Conservation (phyloP, 2,113 vertebrate genomes). For the Nematolebias whitei region DNA sequence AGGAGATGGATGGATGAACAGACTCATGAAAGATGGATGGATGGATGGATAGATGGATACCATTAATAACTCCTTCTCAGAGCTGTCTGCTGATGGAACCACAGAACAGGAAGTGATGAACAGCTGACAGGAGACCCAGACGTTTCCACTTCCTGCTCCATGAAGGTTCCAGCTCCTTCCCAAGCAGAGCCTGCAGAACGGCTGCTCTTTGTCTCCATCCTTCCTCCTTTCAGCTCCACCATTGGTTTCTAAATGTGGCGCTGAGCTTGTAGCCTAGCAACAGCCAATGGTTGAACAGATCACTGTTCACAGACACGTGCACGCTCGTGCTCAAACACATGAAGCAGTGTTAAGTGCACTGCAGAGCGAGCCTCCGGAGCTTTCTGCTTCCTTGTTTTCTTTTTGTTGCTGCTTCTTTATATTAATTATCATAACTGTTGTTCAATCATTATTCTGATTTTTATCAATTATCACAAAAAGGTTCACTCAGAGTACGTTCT, state of each 20-base stretch:
- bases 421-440: too few species aligned
- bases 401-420: not conserved
- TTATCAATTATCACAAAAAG: too few species aligned
- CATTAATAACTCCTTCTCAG: too few species aligned
- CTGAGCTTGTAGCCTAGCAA: slow-evolving; percentile 66
- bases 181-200: slow-evolving; percentile 35
- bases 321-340: slow-evolving; percentile 4
- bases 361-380: slow-evolving; percentile 7
- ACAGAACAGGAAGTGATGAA: too few species aligned
- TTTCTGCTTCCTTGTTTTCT: slow-evolving; percentile 24
- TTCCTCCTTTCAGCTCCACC: slow-evolving; percentile 47
- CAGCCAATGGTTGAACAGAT: slow-evolving; percentile 50
- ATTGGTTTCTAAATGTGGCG: slow-evolving; percentile 62
- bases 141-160: slow-evolving; percentile 15
- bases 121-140: not conserved
- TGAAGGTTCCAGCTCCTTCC: slow-evolving; percentile 1
- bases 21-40: too few species aligned
- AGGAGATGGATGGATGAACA: too few species aligned
- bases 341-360: not conserved
- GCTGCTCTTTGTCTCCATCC: slow-evolving; percentile 34
- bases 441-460: too few species aligned
- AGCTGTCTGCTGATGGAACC: too few species aligned
- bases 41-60: too few species aligned
- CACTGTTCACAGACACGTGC: slow-evolving; percentile 27
- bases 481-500: too few species aligned